These are phyloP conservation scores for Crossaster papposus DNA, from an alignment of 53 echinoderm and acorn worm genomes.

Conservation along the genomic window DNA sequence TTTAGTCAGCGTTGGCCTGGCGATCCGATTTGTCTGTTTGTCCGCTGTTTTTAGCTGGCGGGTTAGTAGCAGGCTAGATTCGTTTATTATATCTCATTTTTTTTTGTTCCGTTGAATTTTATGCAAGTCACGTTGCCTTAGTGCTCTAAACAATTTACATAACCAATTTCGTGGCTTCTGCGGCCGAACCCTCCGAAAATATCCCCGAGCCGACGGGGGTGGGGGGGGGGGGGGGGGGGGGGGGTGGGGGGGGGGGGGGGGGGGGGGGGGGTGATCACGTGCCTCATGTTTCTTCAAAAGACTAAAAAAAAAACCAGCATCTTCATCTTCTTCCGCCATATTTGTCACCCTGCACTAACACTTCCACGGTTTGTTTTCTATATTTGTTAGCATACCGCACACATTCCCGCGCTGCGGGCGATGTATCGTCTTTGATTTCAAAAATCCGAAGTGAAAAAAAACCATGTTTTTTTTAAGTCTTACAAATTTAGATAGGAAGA, in stretches of 20 bases:
- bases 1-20: background rate
- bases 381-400: background rate
- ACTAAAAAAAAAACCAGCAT: background rate
- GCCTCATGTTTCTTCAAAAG: background rate
- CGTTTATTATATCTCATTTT: background rate
- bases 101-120: background rate
- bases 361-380: background rate
- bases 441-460: background rate
- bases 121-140: background rate
- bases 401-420: constrained; percentile 41
- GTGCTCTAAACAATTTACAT: background rate
- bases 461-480: constrained; percentile 4
- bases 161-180: background rate
- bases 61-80: background rate
- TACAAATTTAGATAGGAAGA: background rate
- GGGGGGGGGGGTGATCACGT: background rate
- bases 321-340: background rate
- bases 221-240: background rate
- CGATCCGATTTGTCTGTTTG: background rate
- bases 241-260: background rate
- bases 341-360: background rate
- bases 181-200: background rate
- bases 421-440: constrained; percentile 27
- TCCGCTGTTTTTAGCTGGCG: background rate
- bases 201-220: background rate